A percentile compares a stretch with the other conserved stretches of the same genome.
Evolutionary conservation across 2,888 invertebrate genomes (phyloP).

Genomic region (Scaptodrosophila latifasciaeformis): DNA sequence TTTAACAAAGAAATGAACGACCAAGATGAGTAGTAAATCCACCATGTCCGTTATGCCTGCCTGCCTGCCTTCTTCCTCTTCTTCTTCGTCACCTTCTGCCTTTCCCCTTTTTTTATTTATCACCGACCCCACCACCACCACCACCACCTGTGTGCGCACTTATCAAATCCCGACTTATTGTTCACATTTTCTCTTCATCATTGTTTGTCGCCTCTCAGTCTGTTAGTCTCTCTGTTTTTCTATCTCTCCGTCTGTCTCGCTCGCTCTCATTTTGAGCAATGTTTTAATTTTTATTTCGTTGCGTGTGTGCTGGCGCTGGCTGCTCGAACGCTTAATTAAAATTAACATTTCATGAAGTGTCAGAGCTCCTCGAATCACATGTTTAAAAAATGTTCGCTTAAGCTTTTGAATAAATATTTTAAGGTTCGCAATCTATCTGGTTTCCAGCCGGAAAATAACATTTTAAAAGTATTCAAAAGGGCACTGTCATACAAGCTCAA

Average conservation of each 20-base stretch:
- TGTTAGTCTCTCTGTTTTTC: constrained; percentile 1
- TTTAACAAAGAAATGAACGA: constrained; percentile 29
- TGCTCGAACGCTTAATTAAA: constrained; percentile 61
- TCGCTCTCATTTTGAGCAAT: constrained; percentile 5
- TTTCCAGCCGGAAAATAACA: neutral
- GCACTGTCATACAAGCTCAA: too few relatives aligned
- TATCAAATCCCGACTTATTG: constrained; percentile 29
- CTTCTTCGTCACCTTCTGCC: constrained; percentile 1
- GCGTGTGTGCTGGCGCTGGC: constrained; percentile 9
- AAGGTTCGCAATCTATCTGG: constrained; percentile 20
- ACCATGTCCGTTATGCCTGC: constrained; percentile 7
- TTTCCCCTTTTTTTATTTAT: too few relatives aligned
- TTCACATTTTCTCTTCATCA: constrained; percentile 11
- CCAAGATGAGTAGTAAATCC: too few relatives aligned
- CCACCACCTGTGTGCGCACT: neutral
- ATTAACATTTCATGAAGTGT: constrained; percentile 59
- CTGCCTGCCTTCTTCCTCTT: neutral
- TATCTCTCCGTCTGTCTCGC: neutral
- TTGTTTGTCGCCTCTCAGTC: constrained; percentile 4
- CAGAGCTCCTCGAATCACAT: neutral
- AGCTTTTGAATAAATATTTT: constrained; percentile 48
- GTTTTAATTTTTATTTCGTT: neutral
- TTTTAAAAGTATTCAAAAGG: too few relatives aligned
- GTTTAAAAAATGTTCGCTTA: constrained; percentile 22
- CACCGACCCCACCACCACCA: constrained; percentile 13